phyloP scores from a whole-genome alignment of 2,113 vertebrate species.

The Morphnarchus princeps region DNA sequence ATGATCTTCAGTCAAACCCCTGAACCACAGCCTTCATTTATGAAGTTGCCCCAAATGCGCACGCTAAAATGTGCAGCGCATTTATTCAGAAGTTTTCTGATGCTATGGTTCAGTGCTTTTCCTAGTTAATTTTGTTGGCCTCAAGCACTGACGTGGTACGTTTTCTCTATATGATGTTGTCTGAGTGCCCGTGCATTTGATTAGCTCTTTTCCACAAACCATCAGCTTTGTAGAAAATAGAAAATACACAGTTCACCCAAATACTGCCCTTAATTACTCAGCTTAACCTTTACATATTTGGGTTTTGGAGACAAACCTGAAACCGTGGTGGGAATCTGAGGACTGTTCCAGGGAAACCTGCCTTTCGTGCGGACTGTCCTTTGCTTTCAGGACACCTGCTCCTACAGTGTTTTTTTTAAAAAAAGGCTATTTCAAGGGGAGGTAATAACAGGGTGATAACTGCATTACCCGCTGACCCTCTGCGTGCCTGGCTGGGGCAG shows the following conservation, averaged over 20 bases:
- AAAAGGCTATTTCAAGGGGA: neutral
- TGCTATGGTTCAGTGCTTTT: neutral
- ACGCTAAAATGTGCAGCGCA: neutral
- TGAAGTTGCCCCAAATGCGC: neutral
- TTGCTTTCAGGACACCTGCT: neutral
- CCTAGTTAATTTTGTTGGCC: neutral
- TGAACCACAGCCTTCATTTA: neutral
- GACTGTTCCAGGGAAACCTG: neutral
- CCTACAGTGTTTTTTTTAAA: neutral
- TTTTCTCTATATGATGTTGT: neutral
- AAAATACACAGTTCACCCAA: neutral
- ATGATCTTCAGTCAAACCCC: neutral
- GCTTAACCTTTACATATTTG: neutral
- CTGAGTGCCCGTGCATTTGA: neutral
- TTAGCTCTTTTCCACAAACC: neutral
- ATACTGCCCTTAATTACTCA: neutral
- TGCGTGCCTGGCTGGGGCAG: neutral
- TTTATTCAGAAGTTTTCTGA: neutral
- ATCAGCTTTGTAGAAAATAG: neutral
- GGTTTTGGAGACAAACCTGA: neutral
- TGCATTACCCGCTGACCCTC: neutral
- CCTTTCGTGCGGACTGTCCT: neutral
- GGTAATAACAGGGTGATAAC: neutral
- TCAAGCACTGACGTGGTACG: fast-evolving
- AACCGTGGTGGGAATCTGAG: neutral